Evolutionary conservation across 1,140 invertebrate species (phyloP).

Genomic region (Drosophila murphyi): DNA sequence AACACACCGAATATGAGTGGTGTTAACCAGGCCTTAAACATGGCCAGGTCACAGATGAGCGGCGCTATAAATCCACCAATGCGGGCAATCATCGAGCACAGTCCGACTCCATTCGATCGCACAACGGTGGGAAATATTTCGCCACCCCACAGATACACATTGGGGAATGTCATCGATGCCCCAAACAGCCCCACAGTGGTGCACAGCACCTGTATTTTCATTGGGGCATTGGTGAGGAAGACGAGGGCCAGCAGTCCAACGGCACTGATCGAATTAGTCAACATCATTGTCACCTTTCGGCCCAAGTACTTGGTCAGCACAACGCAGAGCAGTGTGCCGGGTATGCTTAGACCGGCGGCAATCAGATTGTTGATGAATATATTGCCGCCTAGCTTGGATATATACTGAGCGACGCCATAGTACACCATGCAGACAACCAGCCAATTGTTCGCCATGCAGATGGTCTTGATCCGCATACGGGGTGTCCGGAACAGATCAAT

Average conservation of each 20-base stretch:
- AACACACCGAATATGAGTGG: constrained; percentile 89
- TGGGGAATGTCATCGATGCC: constrained; percentile 86
- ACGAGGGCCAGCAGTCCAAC: constrained; percentile 88
- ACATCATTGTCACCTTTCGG: constrained; percentile 87
- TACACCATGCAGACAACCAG: constrained; percentile 90
- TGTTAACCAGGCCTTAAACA: constrained; percentile 86
- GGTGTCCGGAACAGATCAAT: constrained; percentile 90
- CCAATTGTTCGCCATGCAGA: constrained; percentile 90
- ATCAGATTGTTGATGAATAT: constrained; percentile 90
- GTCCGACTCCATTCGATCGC: constrained; percentile 86
- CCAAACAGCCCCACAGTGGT: constrained; percentile 72
- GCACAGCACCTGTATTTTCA: constrained; percentile 29
- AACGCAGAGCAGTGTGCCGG: constrained; percentile 89
- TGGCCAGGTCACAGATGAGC: constrained; percentile 85
- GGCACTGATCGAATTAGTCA: constrained; percentile 87
- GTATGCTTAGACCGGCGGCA: constrained; percentile 88
- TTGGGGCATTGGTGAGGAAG: constrained; percentile 77
- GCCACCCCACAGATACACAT: constrained; percentile 86
- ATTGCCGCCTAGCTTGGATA: constrained; percentile 89
- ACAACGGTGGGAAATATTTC: constrained; percentile 87
- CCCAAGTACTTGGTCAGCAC: constrained; percentile 88
- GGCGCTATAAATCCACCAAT: constrained; percentile 86
- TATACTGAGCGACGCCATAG: constrained; percentile 91
- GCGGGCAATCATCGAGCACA: constrained; percentile 86
- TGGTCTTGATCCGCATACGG: constrained; percentile 89